Conservation (phyloP, 1,140 invertebrate genomes). For the Sarcophaga peregrina region DNA sequence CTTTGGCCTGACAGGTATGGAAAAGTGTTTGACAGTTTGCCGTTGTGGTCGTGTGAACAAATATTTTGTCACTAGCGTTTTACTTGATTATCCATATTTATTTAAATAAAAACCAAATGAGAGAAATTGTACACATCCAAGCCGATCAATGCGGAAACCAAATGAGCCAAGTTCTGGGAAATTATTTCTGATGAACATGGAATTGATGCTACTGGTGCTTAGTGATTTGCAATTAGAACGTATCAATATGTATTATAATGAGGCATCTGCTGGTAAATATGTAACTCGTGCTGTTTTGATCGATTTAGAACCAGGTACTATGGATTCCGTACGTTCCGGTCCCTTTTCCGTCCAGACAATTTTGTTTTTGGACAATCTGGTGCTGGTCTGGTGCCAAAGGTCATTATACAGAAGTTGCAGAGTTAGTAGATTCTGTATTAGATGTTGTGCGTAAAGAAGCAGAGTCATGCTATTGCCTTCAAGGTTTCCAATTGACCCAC, state of each 20-base stretch:
- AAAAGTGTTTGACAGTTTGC: no score
- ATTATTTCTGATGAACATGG: slow-evolving; percentile 93
- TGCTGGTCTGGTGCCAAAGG: slow-evolving; percentile 86
- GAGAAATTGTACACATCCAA: neutral
- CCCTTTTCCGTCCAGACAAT: no score
- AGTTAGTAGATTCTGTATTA: slow-evolving; percentile 86
- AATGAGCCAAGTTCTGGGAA: slow-evolving; percentile 85
- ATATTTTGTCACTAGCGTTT: no score
- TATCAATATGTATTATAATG: slow-evolving; percentile 94
- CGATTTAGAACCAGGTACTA: slow-evolving; percentile 92
- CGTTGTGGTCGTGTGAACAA: no score
- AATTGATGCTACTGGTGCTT: slow-evolving; percentile 87
- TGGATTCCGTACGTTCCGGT: slow-evolving; percentile 89
- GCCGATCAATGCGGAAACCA: no score
- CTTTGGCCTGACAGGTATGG: no score
- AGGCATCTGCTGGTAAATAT: slow-evolving; percentile 88
- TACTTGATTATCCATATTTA: no score
- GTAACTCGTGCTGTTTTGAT: slow-evolving; percentile 89
- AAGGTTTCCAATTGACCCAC: slow-evolving; percentile 87
- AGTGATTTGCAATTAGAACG: slow-evolving; percentile 88
- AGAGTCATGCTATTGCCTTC: slow-evolving; percentile 90
- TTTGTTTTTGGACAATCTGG: slow-evolving; percentile 88
- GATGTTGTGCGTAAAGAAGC: slow-evolving; percentile 90
- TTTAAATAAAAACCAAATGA: no score
- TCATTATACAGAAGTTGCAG: slow-evolving; percentile 93